Evolutionary conservation across 2,888 invertebrate species (phyloP), one percentile per base, ranked within the genome.

Genomic region (Exephanes ischioxanthus): DNA sequence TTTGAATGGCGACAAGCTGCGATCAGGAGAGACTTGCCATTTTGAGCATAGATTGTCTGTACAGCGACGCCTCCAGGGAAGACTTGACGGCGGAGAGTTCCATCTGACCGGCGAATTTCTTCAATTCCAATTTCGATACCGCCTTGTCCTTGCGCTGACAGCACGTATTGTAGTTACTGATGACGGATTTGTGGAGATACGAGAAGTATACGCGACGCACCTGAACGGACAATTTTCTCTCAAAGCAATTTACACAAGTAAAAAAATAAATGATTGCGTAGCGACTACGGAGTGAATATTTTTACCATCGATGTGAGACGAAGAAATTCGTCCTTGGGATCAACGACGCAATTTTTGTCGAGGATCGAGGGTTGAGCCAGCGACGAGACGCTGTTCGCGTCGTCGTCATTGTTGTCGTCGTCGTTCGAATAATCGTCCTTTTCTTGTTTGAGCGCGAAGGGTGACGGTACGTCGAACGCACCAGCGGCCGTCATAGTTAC

Each of bases 181-280:
- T 82, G 14, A 92, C 83, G 16, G 92, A 92, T 85, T 92, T 92
- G 71, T 91, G 90, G 7, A 92, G 90, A 76, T 92, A 90, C 0
- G 91, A 90, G 58, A 91, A 92, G 78, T 92, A 92, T 0, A 92
- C 91, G 7, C 90, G 85, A 73, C 92, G 91, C 55, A 92, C 92
- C 92, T 92, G 81, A 30, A 84, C 68, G 71, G 14, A 61, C 55
- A 41, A 51, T 71, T 63, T 75, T 72, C 66, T n/a, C 51, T 37
- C 11, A 41, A 61, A 48, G 33, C 37, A 67, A 53, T 58, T 45
- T n/a, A 66, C 48, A 30, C 5, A 68, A 30, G 30, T 16, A 61
- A 30, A 4, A 4, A 16, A 63, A 33, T 63, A n/a, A 61, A 63
- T 7, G 66, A 22, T 45, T 51, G 37, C 22, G 41, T 41, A 14